These are phyloP conservation scores for Coranthus polyacanthus DNA, from an alignment of 2,797 vertebrate species.

Conservation along the genomic window DNA sequence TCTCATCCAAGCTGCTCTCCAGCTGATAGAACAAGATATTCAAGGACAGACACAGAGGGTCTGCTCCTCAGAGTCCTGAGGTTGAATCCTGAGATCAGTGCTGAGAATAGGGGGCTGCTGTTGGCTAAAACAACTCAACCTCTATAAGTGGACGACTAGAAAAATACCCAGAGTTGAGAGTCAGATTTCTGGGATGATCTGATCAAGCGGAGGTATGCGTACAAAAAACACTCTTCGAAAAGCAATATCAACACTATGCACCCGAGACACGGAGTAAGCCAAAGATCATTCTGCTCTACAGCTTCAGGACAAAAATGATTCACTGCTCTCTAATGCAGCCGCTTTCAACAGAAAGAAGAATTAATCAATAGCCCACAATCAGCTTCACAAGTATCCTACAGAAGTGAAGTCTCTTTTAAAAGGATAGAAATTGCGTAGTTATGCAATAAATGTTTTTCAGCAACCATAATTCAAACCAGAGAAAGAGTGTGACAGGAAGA, in stretches of 20 bases:
- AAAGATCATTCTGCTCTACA: slow-evolving; percentile 56
- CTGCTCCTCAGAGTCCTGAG: slow-evolving; percentile 56
- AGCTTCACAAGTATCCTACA: background rate
- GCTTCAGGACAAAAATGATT: slow-evolving; percentile 22
- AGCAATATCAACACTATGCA: slow-evolving; percentile 66
- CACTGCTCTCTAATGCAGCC: slow-evolving; percentile 30
- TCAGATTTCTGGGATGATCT: slow-evolving; percentile 82
- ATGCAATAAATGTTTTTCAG: slow-evolving; percentile 46
- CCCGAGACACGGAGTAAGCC: slow-evolving; percentile 53
- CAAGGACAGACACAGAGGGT: slow-evolving; percentile 46
- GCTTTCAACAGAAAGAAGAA: slow-evolving; percentile 45
- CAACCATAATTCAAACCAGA: slow-evolving; percentile 56
- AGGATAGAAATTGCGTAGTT: slow-evolving; percentile 18
- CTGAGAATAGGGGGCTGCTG: slow-evolving; percentile 66
- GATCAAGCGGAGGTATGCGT: slow-evolving; percentile 77
- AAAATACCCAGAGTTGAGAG: slow-evolving; percentile 70
- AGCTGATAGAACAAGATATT: slow-evolving; percentile 73
- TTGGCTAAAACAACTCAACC: slow-evolving; percentile 74
- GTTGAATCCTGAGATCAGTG: slow-evolving; percentile 66
- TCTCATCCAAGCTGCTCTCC: slow-evolving; percentile 50
- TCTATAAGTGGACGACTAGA: slow-evolving; percentile 65
- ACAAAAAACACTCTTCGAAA: slow-evolving; percentile 78
- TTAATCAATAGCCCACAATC: slow-evolving; percentile 25
- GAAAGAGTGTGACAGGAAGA: slow-evolving; percentile 46
- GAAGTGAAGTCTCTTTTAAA: slow-evolving; percentile 5